Evolutionary conservation across 2,113 vertebrate species (phyloP).

Genomic region (Alectura lathami): DNA sequence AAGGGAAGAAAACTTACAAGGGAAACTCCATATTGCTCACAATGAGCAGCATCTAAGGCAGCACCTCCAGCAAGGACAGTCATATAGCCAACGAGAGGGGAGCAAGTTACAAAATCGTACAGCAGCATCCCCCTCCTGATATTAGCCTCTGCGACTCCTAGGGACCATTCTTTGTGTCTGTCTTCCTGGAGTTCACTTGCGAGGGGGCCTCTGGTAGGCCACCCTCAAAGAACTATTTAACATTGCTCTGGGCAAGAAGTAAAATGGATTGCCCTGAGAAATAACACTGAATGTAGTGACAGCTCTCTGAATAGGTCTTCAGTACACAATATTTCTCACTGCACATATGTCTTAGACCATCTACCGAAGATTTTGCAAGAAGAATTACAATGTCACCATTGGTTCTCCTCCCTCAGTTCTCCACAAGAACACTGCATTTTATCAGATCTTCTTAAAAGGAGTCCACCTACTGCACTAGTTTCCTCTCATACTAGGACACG

Average conservation of each 20-base stretch:
- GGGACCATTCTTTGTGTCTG: background rate
- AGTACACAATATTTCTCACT: background rate
- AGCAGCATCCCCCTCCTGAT: background rate
- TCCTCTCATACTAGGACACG: conserved; percentile 22
- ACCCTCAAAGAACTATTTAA: conserved; percentile 49
- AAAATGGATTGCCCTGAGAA: conserved; percentile 6
- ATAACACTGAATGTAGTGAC: conserved; percentile 2
- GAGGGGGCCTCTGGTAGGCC: conserved; percentile 24
- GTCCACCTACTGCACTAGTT: background rate
- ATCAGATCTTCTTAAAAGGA: background rate
- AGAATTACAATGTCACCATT: background rate
- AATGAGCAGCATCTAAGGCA: conserved; percentile 29
- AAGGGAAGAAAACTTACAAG: conserved; percentile 56
- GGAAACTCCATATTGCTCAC: conserved; percentile 48
- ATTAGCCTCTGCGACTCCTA: background rate
- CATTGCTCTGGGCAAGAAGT: background rate
- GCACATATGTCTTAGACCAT: background rate
- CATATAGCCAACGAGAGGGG: background rate
- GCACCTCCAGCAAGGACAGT: conserved; percentile 39
- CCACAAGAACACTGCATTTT: background rate
- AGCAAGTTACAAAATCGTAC: background rate
- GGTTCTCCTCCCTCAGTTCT: background rate
- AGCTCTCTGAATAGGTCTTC: background rate
- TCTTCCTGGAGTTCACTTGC: background rate
- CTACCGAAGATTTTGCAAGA: conserved; percentile 6